Evolutionary conservation across 2,797 vertebrate species (phyloP).

Genomic region (Apodemus agrarius): DNA sequence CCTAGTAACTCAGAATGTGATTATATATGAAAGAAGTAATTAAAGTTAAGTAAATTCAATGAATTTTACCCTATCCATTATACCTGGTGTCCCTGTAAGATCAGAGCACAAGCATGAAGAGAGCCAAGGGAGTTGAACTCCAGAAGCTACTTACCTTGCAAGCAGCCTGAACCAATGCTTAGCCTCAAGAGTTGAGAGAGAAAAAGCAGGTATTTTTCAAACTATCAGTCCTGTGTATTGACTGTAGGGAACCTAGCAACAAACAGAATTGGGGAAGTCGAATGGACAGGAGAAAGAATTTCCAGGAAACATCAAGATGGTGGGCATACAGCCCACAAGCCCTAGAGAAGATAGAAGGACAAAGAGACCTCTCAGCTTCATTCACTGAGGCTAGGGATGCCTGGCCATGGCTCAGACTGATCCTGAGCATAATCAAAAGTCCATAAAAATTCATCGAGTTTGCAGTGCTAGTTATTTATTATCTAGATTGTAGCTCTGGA

Average conservation of each 20-base stretch:
- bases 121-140: background rate
- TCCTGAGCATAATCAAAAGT: background rate
- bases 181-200: background rate
- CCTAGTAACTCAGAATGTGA: background rate
- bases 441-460: background rate
- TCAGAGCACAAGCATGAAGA: background rate
- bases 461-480: background rate
- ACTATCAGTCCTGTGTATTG: no score
- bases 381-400: background rate
- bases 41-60: background rate
- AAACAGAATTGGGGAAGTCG: background rate
- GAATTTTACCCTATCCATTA: background rate
- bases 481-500: background rate
- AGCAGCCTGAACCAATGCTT: background rate
- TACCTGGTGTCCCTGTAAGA: background rate
- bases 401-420: background rate
- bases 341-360: rapidly evolving
- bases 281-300: background rate
- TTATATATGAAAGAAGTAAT: slow-evolving; percentile 2
- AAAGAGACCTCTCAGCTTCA: rapidly evolving
- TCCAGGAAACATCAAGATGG: rapidly evolving
- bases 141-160: background rate
- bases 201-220: background rate
- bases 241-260: background rate
- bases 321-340: background rate